Conservation (phyloP, 1,140 invertebrate species). For the Pogonus chalceus region DNA sequence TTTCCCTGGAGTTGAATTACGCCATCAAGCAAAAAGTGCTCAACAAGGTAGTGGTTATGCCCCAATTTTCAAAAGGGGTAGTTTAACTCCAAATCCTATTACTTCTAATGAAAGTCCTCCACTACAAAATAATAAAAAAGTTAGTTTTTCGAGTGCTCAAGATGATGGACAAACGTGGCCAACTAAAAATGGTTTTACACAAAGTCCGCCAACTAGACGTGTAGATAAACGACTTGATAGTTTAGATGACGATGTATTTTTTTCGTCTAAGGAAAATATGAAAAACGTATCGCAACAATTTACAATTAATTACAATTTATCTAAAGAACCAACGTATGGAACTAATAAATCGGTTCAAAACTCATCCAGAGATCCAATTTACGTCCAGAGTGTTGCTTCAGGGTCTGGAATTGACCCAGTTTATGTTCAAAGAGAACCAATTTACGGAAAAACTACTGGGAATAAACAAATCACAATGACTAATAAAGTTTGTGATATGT, state of each 20-base stretch:
- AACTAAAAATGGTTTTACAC: conserved; percentile 41
- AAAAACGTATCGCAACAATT: not conserved
- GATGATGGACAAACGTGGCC: conserved; percentile 36
- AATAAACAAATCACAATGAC: conserved; percentile 24
- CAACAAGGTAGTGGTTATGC: conserved; percentile 8
- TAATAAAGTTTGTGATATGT: conserved; percentile 33
- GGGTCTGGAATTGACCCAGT: not conserved
- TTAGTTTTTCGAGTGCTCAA: conserved; percentile 39
- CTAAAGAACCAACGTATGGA: not conserved
- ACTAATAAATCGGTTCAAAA: not conserved
- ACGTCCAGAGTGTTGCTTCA: conserved; percentile 11
- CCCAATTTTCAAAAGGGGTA: conserved; percentile 45
- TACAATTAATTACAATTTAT: not conserved
- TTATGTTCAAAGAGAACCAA: conserved; percentile 11
- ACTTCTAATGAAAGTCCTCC: conserved; percentile 30
- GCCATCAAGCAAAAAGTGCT: not conserved
- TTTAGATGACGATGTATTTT: conserved; percentile 19
- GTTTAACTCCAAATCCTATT: conserved; percentile 31
- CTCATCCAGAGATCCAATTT: not conserved
- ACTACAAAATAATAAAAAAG: conserved; percentile 35
- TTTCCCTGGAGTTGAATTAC: conserved; percentile 2
- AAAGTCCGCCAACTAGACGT: conserved; percentile 43
- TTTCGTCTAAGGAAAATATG: not conserved
- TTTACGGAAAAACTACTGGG: conserved; percentile 11
- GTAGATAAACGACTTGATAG: conserved; percentile 21